Base-by-base conservation (phyloP, 2,113 vertebrate genomes). In the Pterocles gutturalis region DNA sequence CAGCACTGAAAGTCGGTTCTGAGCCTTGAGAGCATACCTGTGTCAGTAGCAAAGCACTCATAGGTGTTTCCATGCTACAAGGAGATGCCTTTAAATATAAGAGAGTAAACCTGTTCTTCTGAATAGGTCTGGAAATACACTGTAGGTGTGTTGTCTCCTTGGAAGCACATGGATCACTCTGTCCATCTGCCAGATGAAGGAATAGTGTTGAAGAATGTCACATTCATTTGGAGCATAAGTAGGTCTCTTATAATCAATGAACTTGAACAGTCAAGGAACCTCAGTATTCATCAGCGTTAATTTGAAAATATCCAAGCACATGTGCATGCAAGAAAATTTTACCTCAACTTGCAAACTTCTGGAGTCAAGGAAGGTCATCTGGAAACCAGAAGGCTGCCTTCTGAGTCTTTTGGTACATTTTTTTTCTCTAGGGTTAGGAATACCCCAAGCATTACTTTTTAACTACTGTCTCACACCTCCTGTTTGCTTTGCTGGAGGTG, bases 91-190 rank as follows among this genome's bases (percentile, higher is more conserved):
- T 72, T 49, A 29, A 34, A n/a, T 13, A 8, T 13, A 54, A 72
- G 45, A 45, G 17, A 43, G 14, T 48, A 57, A 79, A 18, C 3
- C 0, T 21, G 26, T 38, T 41, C 9, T 29, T 41, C 26, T 21
- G 57, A 61, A 7, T 48, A 0, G 0, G 0, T 5, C 62, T 36
- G 11, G 36, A 18, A 8, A 4, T 46, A 5, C 3, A 0, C 26
- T 17, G 29, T 18, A 15, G 34, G 6, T 36, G 19, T 9, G 17
- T 31, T 28, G 46, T 33, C 36, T 38, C 0, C 49, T 72, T 48
- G 48, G n/a, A 57, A 46, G 65, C 4, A 8, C 8, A 1, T 33
- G 22, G 38, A 31, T 66, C 11, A 0, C 22, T 17, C 46, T 51
- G 41, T 66, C 25, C 36, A 33, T 61, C 33, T 21, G 22, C 16